A percentile compares a stretch with the other conserved stretches of the same genome.
Conservation (phyloP, 2,797 vertebrate genomes). For the Chanos chanos region DNA sequence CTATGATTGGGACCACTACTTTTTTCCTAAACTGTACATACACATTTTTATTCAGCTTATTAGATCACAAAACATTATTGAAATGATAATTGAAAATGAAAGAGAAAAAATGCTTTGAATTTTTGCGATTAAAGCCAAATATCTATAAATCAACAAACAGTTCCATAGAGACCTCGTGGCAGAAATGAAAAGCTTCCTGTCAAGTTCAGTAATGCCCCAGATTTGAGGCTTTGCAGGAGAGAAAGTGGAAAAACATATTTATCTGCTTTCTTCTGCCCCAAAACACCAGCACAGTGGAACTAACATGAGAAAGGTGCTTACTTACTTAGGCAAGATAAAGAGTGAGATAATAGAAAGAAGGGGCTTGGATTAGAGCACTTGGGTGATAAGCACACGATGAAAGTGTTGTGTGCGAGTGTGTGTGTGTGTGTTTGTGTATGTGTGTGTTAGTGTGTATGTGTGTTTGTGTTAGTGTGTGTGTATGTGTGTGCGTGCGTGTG, state of each 20-base stretch:
- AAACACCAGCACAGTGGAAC: constrained; percentile 51
- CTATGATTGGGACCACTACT: no score
- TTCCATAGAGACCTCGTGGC: constrained; percentile 6
- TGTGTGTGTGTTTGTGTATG: constrained; percentile 12
- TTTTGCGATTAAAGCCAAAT: no score
- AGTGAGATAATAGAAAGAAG: constrained; percentile 89
- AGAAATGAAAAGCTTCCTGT: constrained; percentile 9
- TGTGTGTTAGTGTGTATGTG: background rate
- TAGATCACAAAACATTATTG: no score
- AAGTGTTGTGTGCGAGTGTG: constrained; percentile 27
- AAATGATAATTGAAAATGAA: no score
- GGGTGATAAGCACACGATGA: constrained; percentile 79
- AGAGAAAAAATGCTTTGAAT: no score
- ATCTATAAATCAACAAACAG: no score
- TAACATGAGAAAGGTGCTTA: constrained; percentile 86
- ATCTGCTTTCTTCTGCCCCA: constrained; percentile 48
- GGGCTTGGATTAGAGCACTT: constrained; percentile 88
- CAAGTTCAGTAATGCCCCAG: constrained; percentile 11
- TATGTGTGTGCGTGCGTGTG: constrained; percentile 30
- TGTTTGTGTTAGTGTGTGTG: background rate
- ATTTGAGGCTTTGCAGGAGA: background rate
- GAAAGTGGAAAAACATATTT: constrained; percentile 61
- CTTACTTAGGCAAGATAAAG: constrained; percentile 86
- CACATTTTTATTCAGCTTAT: no score
- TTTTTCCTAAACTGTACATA: no score